Evolutionary conservation across 2,113 vertebrate genomes (phyloP), one percentile per base, ranked within the genome.

Genomic region (Mobula hypostoma): DNA sequence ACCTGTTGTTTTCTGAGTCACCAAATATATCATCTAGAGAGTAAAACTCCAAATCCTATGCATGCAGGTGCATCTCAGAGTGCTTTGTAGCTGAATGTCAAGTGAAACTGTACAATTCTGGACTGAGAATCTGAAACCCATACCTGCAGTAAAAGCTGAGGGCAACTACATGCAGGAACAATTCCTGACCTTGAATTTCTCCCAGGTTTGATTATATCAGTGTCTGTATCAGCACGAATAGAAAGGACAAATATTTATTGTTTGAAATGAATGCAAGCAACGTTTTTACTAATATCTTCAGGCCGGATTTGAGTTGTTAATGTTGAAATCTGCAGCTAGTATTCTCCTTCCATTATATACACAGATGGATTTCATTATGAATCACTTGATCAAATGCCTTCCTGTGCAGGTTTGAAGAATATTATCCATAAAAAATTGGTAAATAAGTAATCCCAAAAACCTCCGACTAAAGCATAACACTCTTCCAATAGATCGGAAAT

Each of bases 401-500:
- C 29, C 61, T 90, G 11, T 88, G 85, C 85, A 88, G 63, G 66
- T 88, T 66, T n/a, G 61, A 66, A 32, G n/a, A 90, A 90, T 90
- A 90, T 90, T 90, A 63, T 90, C 61, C 85, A 90, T 32, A 17
- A 90, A 66, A 90, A 90, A 32, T 66, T 66, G 85, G 66, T 63
- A 90, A 88, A 90, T 90, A 32, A 32, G 61, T 68, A 90, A 88
- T 63, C 56, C 12, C 61, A n/a, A 4, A n/a, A 90, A 90, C 12
- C 5, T n/a, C 14, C 85, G 12, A 24, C 61, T 8, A 36, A 90
- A 90, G 14, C 61, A 90, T 29, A 36, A 66, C 17, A 66, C n/a
- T 27, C 63, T 90, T 29, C 85, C 61, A 66, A 66, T 90, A 90
- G n/a, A 90, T 63, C 61, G n/a, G 29, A 90, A n/a, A 66, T 66